Conservation (phyloP, 2,113 vertebrate genomes). For the Thunnus thynnus region DNA sequence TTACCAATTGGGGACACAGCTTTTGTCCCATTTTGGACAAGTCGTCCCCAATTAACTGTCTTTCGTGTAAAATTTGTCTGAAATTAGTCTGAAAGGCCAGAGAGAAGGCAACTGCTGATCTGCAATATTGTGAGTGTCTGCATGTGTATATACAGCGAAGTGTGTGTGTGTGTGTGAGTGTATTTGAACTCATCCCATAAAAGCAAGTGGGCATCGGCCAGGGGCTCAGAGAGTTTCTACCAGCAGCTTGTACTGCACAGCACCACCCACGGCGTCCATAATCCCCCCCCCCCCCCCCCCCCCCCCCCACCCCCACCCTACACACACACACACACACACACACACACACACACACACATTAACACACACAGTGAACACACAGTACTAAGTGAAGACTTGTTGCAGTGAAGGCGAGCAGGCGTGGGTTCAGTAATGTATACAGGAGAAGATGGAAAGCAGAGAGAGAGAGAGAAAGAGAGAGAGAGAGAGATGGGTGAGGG, state of each 20-base stretch:
- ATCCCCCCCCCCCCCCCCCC: neutral
- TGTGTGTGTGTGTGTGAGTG: neutral
- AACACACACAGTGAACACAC: slow-evolving; percentile 1
- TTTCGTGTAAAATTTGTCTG: no score
- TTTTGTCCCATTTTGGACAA: no score
- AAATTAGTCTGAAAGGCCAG: neutral
- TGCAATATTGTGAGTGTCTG: neutral
- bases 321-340: neutral
- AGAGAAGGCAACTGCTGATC: slow-evolving; percentile 15
- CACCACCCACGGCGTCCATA: slow-evolving; percentile 50
- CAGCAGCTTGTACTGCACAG: slow-evolving; percentile 12
- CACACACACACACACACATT: slow-evolving; percentile 5
- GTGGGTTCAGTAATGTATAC: slow-evolving; percentile 67
- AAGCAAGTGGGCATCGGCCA: slow-evolving; percentile 13
- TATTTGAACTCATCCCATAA: neutral
- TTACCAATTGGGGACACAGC: neutral
- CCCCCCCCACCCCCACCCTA: neutral
- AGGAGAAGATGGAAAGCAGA: slow-evolving; percentile 60
- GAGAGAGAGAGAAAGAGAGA: slow-evolving; percentile 1
- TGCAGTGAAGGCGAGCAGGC: slow-evolving; percentile 42
- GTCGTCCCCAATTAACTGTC: no score
- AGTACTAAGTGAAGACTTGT: slow-evolving; percentile 24
- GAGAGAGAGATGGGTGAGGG: slow-evolving; percentile 39
- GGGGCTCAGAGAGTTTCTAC: slow-evolving; percentile 37
- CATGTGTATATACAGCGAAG: neutral